Evolutionary conservation across 2,797 vertebrate genomes (phyloP).

Genomic region (Acanthurus leucopareius): DNA sequence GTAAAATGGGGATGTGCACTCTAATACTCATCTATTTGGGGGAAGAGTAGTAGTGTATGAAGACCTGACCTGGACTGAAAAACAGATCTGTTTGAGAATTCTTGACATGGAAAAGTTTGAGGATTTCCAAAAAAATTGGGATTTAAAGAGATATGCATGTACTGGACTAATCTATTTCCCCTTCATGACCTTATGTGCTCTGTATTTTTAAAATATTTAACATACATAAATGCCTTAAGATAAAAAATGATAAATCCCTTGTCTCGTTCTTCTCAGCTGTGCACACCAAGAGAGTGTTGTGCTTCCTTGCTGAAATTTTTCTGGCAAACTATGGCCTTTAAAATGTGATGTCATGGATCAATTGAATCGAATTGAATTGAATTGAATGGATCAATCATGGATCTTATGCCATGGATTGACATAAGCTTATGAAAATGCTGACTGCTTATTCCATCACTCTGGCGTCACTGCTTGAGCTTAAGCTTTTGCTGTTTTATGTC

Average conservation of each 20-base stretch:
- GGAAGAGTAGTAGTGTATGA: too few relatives aligned
- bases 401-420: too few relatives aligned
- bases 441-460: background rate
- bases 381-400: too few relatives aligned
- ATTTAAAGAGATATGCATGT: background rate
- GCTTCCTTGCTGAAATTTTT: conserved; percentile 8
- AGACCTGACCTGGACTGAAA: background rate
- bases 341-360: too few relatives aligned
- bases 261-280: background rate
- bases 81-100: background rate
- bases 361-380: too few relatives aligned
- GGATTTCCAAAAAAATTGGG: background rate
- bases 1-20: background rate
- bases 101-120: background rate
- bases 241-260: conserved; percentile 34
- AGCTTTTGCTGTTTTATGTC: background rate
- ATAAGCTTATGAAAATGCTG: too few relatives aligned
- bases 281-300: conserved; percentile 1
- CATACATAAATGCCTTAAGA: background rate
- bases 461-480: background rate
- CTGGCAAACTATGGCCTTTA: too few relatives aligned
- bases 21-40: background rate
- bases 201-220: conserved; percentile 9
- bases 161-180: background rate
- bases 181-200: background rate